Evolutionary conservation across 2,888 invertebrate species (phyloP).

Genomic region (Dasysyrphus albostriatus): DNA sequence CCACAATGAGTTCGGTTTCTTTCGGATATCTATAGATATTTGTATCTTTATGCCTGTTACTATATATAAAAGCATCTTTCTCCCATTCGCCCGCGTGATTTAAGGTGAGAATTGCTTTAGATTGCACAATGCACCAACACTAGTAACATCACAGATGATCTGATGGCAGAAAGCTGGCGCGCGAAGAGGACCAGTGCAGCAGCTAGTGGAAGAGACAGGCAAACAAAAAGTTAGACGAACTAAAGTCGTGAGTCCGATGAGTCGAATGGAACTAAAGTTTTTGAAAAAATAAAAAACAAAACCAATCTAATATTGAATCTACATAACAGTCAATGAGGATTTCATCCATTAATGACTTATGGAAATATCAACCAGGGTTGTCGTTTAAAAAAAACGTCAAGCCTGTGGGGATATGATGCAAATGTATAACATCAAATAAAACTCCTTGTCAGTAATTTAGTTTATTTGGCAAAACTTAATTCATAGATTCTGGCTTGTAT

Average conservation of each 20-base stretch:
- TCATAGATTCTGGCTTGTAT: too few relatives aligned
- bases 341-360: conserved; percentile 41
- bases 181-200: not conserved
- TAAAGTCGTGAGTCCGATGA: conserved; percentile 73
- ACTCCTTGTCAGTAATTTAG: too few relatives aligned
- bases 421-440: too few relatives aligned
- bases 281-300: conserved; percentile 16
- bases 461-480: too few relatives aligned
- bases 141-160: conserved; percentile 18
- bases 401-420: not conserved
- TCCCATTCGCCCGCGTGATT: conserved; percentile 62
- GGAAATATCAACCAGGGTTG: not conserved
- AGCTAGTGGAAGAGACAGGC: not conserved
- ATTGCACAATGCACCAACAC: conserved; percentile 68
- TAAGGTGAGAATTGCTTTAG: conserved; percentile 75
- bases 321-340: conserved; percentile 64
- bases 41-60: not conserved
- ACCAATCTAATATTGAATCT: conserved; percentile 69
- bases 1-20: conserved; percentile 79
- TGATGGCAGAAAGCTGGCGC: conserved; percentile 32
- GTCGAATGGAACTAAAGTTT: conserved; percentile 7
- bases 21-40: not conserved
- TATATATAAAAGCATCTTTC: conserved; percentile 41
- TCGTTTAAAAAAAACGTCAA: not conserved
- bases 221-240: conserved; percentile 44